These are phyloP conservation scores for Metridium senile DNA, from an alignment of 92 coral and sea anemone genomes.

Conservation along the genomic window DNA sequence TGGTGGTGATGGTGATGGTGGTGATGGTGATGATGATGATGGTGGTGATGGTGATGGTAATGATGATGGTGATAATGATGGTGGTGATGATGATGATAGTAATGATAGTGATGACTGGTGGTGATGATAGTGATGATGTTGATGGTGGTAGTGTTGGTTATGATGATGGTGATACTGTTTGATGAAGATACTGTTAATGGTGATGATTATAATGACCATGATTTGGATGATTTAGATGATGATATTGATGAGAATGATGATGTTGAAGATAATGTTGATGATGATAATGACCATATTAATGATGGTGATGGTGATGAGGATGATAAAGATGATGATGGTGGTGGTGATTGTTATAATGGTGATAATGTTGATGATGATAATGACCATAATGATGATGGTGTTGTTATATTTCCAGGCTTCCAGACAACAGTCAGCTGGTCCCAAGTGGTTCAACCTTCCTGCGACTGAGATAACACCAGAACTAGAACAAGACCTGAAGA, in stretches of 20 bases:
- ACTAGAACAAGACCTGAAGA: slow-evolving; percentile 78
- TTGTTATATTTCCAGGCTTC: slow-evolving; percentile 44
- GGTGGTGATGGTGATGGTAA: not conserved
- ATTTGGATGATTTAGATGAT: not conserved
- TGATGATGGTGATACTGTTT: not conserved
- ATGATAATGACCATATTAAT: not conserved
- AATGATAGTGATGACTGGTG: not conserved
- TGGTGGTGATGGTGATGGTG: not conserved
- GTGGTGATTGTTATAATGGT: not conserved
- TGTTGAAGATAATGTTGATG: not conserved
- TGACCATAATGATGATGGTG: not conserved
- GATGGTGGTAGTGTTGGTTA: not conserved
- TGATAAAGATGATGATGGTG: not conserved
- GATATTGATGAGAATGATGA: not conserved
- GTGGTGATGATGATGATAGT: not conserved
- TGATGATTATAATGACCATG: not conserved
- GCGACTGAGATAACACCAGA: slow-evolving; percentile 91
- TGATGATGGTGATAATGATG: not conserved
- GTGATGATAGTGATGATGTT: not conserved
- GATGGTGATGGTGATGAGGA: not conserved
- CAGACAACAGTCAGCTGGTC: slow-evolving; percentile 85
- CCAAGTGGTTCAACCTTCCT: slow-evolving; percentile 91
- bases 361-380: not conserved
- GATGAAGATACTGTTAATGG: not conserved
- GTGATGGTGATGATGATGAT: not conserved